Evolutionary conservation across 2,113 vertebrate genomes (phyloP), one percentile per base, ranked within the genome.

Genomic region (Clinocottus analis): DNA sequence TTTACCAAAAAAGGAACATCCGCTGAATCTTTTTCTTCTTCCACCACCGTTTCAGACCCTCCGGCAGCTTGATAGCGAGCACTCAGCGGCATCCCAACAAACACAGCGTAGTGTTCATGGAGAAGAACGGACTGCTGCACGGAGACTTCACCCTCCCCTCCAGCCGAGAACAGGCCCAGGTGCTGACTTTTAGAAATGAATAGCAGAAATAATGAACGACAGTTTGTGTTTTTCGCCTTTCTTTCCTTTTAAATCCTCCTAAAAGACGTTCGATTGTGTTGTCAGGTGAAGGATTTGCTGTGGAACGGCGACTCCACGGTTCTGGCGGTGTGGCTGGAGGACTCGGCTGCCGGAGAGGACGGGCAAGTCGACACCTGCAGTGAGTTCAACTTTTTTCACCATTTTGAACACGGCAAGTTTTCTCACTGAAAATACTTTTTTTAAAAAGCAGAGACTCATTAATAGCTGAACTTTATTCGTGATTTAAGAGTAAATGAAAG

Each of bases 121-220:
- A 99, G 92, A 99, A 97, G 93, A 99, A 99, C 37, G 98, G 98
- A 19, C 97, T 99, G 68, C 94, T 98, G 85, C 98, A 99, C 13
- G 97, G 98, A 71, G 96, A 98, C 51, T 99, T 99, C 86, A 95
- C 95, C 14, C 94, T 99, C 61, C 97, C 97, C 0, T 96, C 97
- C 81, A 77, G 85, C 63, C 97, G 95, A 79, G 97, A 96, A 60
- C 95, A 96, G 43, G 93, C 94, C 68, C 97, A 96, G 95, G 98
- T 96, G 88, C 23, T 8, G n/a, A n/a, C 7, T 6, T 47, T 47
- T 45, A 45, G 43, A 17, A 45, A 45, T 4, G 3, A 17, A 17
- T 45, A 45, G 4, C 5, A 5, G 4, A 1, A 16, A 16, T 45
- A 16, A 45, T 45, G 43, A 45, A 17, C 16, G n/a, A n/a, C n/a